Percentiles rank a stretch among this genome's conserved stretches.
These are phyloP conservation scores for Sebastes minor DNA, from an alignment of 2,797 vertebrate species.

Conservation along the genomic window DNA sequence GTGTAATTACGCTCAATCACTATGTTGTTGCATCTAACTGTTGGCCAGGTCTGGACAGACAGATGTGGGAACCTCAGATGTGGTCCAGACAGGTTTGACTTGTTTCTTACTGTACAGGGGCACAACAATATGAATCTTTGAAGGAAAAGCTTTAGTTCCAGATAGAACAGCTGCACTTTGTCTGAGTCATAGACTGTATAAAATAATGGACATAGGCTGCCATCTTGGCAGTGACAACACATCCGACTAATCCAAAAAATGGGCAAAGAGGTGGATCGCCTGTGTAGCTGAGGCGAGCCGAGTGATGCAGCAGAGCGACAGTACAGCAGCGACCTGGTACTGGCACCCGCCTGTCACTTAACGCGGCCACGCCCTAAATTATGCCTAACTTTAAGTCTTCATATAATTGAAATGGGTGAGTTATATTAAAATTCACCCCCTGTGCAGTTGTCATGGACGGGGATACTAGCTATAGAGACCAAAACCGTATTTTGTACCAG, in stretches of 20 bases:
- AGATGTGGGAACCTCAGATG: conserved; percentile 12
- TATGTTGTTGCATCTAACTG: background rate
- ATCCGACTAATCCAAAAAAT: no score
- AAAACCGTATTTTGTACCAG: background rate
- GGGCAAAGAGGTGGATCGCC: no score
- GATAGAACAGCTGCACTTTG: background rate
- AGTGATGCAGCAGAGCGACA: no score
- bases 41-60: background rate
- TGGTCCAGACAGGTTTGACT: conserved; percentile 9
- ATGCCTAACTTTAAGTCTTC: no score
- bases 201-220: no score
- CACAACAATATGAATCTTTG: background rate
- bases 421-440: background rate
- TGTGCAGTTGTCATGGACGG: background rate
- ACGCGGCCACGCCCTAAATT: no score
- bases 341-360: no score
- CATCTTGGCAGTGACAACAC: no score
- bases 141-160: background rate
- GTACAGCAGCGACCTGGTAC: no score
- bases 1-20: background rate
- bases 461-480: background rate
- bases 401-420: no score
- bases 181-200: background rate
- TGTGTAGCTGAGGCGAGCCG: background rate
- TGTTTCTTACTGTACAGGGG: background rate